Evolutionary conservation across 2,888 invertebrate species (phyloP).

Genomic region (Philereme vetulata): DNA sequence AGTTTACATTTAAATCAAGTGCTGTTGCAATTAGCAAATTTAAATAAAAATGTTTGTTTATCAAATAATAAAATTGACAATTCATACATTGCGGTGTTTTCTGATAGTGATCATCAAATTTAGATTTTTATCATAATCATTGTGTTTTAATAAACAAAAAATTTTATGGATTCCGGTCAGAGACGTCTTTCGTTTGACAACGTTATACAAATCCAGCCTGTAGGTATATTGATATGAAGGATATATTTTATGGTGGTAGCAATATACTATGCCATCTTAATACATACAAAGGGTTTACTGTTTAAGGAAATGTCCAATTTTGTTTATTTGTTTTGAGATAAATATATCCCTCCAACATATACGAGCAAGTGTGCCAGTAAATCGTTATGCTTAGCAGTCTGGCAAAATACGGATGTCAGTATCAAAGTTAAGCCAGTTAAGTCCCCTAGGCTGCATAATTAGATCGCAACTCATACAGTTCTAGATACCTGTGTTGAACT

Average conservation of each 20-base stretch:
- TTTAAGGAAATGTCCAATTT: slow-evolving; percentile 29
- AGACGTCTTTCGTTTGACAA: slow-evolving; percentile 14
- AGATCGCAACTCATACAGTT: slow-evolving; percentile 13
- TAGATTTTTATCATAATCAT: too few relatives aligned
- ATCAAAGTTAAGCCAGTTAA: slow-evolving; percentile 8
- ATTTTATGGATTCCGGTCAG: too few relatives aligned
- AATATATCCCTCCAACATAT: slow-evolving; percentile 4
- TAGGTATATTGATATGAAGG: slow-evolving; percentile 21
- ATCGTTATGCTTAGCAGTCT: not conserved
- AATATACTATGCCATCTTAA: slow-evolving; percentile 50
- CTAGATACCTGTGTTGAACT: slow-evolving; percentile 15
- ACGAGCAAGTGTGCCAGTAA: not conserved
- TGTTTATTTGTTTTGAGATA: slow-evolving; percentile 19
- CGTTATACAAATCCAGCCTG: too few relatives aligned
- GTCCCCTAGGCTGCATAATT: slow-evolving; percentile 17
- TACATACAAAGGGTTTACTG: slow-evolving; percentile 47
- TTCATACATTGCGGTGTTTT: too few relatives aligned
- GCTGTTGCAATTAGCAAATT: too few relatives aligned
- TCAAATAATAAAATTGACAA: too few relatives aligned
- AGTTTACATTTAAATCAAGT: too few relatives aligned
- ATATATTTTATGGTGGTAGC: slow-evolving; percentile 35
- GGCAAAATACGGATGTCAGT: slow-evolving; percentile 1
- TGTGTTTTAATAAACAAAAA: too few relatives aligned
- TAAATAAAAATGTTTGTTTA: too few relatives aligned
- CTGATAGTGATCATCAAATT: too few relatives aligned